Conservation (phyloP, 2,797 vertebrate species). For the Protosalanx chinensis region DNA sequence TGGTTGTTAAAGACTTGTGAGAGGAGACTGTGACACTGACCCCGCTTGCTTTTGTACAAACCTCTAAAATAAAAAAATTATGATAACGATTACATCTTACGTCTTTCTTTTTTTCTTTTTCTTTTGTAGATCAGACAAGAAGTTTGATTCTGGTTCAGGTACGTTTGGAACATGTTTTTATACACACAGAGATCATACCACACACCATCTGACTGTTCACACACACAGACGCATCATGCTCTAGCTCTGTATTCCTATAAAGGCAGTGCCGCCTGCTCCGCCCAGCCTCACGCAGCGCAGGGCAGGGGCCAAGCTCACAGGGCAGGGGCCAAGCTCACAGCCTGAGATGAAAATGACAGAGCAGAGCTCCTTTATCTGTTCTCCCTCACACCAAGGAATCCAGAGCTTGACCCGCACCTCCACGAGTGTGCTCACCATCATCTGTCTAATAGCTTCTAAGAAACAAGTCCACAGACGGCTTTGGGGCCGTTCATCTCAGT, state of each 20-base stretch:
- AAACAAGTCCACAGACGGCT: slow-evolving; percentile 16
- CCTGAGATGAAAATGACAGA: slow-evolving; percentile 19
- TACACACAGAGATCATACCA: not conserved
- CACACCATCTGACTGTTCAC: not conserved
- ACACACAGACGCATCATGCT: too few species aligned
- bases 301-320: slow-evolving; percentile 5
- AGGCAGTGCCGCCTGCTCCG: not conserved
- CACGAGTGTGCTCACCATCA: slow-evolving; percentile 31
- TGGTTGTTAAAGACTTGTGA: not conserved
- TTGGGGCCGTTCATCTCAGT: slow-evolving; percentile 46
- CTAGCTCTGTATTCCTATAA: too few species aligned
- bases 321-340: not conserved
- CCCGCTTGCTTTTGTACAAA: not conserved
- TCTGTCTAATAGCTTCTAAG: slow-evolving; percentile 38
- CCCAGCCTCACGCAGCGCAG: not conserved
- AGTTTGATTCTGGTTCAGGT: slow-evolving; percentile 98
- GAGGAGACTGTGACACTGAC: not conserved
- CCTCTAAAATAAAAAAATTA: not conserved
- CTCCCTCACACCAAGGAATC: slow-evolving; percentile 20
- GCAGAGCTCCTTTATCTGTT: slow-evolving; percentile 20
- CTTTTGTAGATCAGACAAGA: slow-evolving; percentile 86
- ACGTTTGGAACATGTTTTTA: slow-evolving; percentile 16
- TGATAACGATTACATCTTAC: not conserved
- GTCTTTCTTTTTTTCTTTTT: slow-evolving; percentile 50
- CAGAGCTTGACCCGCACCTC: slow-evolving; percentile 37